These are phyloP conservation scores for Phalacrocorax pelagicus DNA, from an alignment of 2,113 vertebrate species.

Conservation along the genomic window DNA sequence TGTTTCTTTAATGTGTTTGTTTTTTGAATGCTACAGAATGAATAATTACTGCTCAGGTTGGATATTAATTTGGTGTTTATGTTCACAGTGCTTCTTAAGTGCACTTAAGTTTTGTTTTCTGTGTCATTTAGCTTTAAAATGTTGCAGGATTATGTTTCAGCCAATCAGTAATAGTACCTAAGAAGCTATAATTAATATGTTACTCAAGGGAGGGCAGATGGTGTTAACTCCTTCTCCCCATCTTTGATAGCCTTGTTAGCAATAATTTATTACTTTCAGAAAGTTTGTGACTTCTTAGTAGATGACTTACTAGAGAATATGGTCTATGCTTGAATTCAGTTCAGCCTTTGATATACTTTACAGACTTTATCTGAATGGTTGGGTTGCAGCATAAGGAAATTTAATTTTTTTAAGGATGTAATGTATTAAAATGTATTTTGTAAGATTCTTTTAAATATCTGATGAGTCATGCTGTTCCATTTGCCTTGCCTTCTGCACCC, in stretches of 20 bases:
- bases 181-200: constrained; percentile 50
- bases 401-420: not conserved
- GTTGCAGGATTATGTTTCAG: constrained; percentile 51
- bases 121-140: constrained; percentile 39
- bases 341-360: not conserved
- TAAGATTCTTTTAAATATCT: not conserved
- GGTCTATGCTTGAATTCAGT: not conserved
- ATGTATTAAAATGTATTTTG: not conserved
- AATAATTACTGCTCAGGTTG: not conserved
- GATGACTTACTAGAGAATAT: not conserved
- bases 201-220: not conserved
- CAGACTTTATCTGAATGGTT: not conserved
- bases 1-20: not conserved
- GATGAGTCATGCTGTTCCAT: not conserved
- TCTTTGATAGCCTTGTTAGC: not conserved
- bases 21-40: not conserved
- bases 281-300: not conserved
- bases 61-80: not conserved
- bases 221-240: constrained; percentile 7
- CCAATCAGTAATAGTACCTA: constrained; percentile 42
- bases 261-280: not conserved
- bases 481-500: not conserved
- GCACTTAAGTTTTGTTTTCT: constrained; percentile 4
- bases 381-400: not conserved
- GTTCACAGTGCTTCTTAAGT: not conserved